phyloP scores from a whole-genome alignment of 2,797 vertebrate species.

The Macroramphosus scolopax region DNA sequence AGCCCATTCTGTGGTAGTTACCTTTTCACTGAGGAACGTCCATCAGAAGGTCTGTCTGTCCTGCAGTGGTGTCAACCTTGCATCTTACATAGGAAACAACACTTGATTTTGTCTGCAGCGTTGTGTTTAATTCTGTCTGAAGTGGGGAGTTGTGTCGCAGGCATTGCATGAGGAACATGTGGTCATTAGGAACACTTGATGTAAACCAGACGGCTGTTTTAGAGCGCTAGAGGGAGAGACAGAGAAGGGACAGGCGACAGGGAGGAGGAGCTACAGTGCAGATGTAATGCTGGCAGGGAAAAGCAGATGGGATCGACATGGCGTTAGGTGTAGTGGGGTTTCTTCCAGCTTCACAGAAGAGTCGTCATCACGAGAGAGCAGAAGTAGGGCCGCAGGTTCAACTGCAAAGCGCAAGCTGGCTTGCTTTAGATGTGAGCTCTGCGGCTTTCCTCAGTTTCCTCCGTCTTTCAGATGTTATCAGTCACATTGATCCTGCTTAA shows the following conservation, averaged over 20 bases:
- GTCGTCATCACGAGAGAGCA: constrained; percentile 7
- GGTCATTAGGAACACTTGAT: constrained; percentile 65
- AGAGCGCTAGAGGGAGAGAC: constrained; percentile 42
- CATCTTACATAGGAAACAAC: no score
- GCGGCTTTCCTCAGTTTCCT: constrained; percentile 6
- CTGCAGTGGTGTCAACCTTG: no score
- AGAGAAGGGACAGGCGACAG: constrained; percentile 31
- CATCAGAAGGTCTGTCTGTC: constrained; percentile 5
- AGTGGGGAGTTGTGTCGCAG: constrained; percentile 27
- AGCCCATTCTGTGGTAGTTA: no score
- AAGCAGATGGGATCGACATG: constrained; percentile 39
- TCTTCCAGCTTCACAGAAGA: constrained; percentile 19
- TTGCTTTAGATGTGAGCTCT: constrained; percentile 11
- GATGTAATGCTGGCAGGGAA: constrained; percentile 42
- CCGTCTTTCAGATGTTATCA: constrained; percentile 26
- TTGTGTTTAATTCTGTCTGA: no score
- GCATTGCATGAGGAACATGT: constrained; percentile 42
- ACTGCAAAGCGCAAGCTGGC: constrained; percentile 7
- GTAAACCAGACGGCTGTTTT: constrained; percentile 63
- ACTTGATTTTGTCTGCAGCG: no score
- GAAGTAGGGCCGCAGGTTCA: constrained; percentile 26
- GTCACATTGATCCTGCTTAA: constrained; percentile 20
- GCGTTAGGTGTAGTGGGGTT: constrained; percentile 28
- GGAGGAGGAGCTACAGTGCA: constrained; percentile 28
- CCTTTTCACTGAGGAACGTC: no score